phyloP scores from a whole-genome alignment of 1,140 invertebrate genomes.

The Eumaeus atala region DNA sequence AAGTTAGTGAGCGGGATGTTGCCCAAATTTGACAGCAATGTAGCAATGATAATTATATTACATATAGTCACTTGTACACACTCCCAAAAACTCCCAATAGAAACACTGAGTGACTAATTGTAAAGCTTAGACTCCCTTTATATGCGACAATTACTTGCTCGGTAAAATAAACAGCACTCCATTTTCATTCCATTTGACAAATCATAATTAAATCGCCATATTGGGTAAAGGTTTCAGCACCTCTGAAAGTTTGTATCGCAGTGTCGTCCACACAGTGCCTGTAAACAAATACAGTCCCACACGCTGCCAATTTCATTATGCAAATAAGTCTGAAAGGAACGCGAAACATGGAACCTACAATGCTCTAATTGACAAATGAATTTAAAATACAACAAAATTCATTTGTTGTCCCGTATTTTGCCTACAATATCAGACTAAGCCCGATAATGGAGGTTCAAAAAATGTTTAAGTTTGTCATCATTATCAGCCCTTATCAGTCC shows the following conservation, averaged over 20 bases:
- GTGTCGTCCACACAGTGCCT: background rate
- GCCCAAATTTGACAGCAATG: too few relatives aligned
- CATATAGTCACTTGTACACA: too few relatives aligned
- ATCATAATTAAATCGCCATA: conserved; percentile 1
- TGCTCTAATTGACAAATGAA: conserved; percentile 49
- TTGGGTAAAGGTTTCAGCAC: background rate
- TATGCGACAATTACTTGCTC: too few relatives aligned
- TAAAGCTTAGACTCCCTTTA: too few relatives aligned
- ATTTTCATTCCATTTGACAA: background rate
- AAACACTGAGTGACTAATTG: too few relatives aligned
- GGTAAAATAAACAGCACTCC: too few relatives aligned
- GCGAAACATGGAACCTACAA: conserved; percentile 33
- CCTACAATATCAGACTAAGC: conserved; percentile 32
- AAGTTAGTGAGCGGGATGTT: background rate
- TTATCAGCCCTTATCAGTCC: too few relatives aligned
- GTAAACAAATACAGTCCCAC: conserved; percentile 6
- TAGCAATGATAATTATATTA: too few relatives aligned
- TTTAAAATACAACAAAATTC: conserved; percentile 51
- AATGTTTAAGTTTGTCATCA: too few relatives aligned
- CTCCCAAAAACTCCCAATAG: too few relatives aligned
- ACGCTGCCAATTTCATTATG: conserved; percentile 46
- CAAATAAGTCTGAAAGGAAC: conserved; percentile 46
- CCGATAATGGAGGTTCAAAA: conserved; percentile 24
- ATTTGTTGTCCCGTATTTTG: conserved; percentile 31
- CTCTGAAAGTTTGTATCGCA: conserved; percentile 11